Evolutionary conservation across 2,113 vertebrate genomes (phyloP).

Genomic region (Emydura subglobosa): DNA sequence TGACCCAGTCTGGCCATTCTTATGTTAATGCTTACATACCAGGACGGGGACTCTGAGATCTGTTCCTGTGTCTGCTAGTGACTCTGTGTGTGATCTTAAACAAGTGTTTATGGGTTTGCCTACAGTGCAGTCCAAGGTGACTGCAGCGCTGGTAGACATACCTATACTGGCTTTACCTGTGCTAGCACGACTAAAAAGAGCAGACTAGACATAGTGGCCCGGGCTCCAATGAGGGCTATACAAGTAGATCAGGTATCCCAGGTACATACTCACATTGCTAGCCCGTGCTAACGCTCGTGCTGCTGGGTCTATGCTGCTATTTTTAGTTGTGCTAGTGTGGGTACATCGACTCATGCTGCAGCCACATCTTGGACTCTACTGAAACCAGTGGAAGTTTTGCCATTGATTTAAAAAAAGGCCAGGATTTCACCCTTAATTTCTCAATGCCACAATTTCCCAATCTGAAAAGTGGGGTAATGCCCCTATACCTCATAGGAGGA

Average conservation of each 20-base stretch:
- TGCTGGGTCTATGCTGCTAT: too few species aligned
- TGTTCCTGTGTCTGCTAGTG: slow-evolving; percentile 2
- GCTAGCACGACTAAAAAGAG: neutral
- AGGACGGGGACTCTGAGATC: neutral
- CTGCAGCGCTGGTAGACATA: neutral
- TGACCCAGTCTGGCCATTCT: neutral
- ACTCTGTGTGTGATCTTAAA: neutral
- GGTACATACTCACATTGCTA: too few species aligned
- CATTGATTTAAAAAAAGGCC: neutral
- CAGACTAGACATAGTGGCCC: neutral
- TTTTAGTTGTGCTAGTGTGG: neutral
- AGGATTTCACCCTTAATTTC: neutral
- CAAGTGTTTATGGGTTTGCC: neutral
- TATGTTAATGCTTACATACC: neutral
- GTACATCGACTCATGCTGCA: neutral
- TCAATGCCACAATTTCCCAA: rapidly evolving
- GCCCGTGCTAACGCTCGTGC: neutral
- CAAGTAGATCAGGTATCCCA: neutral
- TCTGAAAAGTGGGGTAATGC: neutral
- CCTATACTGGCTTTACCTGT: neutral
- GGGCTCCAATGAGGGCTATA: neutral
- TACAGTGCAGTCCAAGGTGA: neutral
- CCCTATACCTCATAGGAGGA: neutral
- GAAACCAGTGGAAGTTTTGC: neutral
- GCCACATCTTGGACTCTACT: neutral